phyloP scores from a whole-genome alignment of 2,113 vertebrate species.

The Mirza zaza region DNA sequence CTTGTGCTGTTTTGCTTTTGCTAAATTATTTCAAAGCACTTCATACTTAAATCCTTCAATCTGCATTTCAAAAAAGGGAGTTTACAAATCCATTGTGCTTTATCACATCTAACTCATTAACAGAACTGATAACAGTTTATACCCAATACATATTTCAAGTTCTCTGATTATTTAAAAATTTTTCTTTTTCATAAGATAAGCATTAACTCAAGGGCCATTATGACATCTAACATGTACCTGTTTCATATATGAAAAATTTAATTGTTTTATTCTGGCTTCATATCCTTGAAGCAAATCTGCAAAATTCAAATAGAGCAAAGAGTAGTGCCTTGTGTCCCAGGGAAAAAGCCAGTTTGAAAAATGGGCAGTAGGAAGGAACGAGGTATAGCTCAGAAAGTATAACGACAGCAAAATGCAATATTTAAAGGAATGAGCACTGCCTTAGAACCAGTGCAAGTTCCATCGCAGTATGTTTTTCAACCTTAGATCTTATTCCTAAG shows the following conservation, averaged over 20 bases:
- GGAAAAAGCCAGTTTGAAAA: background rate
- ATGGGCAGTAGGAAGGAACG: background rate
- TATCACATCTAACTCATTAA: constrained; percentile 22
- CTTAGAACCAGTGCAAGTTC: background rate
- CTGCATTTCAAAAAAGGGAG: background rate
- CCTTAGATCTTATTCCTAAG: background rate
- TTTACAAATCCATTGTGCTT: background rate
- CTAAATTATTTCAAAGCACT: background rate
- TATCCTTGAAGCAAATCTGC: background rate
- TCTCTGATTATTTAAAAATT: background rate
- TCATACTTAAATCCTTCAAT: background rate
- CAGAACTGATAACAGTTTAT: background rate
- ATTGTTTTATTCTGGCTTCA: background rate
- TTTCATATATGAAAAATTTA: background rate
- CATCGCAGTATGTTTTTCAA: background rate
- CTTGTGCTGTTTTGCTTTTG: background rate
- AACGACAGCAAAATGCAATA: background rate
- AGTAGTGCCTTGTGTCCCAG: background rate
- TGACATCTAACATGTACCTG: background rate
- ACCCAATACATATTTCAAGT: background rate
- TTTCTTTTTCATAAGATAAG: background rate
- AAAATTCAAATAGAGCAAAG: background rate
- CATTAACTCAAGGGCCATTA: background rate
- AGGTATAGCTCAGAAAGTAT: background rate
- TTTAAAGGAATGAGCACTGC: background rate